These are phyloP conservation scores for Opisthocomus hoazin DNA, from an alignment of 2,113 vertebrate genomes.

Conservation along the genomic window DNA sequence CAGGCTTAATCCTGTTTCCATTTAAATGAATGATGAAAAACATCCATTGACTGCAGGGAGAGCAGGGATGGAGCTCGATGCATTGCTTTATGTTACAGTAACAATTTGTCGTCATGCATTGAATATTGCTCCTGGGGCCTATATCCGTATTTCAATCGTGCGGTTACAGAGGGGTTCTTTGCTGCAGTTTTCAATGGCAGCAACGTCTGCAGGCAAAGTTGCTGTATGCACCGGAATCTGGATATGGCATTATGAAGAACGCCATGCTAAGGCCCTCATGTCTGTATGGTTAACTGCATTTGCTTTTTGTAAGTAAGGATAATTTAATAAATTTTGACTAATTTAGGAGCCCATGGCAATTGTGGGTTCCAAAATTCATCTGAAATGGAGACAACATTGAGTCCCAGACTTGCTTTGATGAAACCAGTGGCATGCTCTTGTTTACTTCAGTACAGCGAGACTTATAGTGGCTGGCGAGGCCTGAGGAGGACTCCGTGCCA, in stretches of 20 bases:
- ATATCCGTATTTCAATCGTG: neutral
- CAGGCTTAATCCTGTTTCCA: conserved; percentile 22
- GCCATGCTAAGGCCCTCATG: rapidly evolving
- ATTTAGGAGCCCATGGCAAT: neutral
- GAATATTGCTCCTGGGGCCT: neutral
- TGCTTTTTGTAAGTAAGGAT: neutral
- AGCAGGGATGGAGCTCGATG: neutral
- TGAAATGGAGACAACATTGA: neutral
- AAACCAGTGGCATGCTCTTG: neutral
- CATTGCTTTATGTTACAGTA: neutral
- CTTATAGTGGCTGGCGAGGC: neutral
- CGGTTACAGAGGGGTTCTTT: neutral
- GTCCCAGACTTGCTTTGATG: neutral
- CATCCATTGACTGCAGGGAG: neutral
- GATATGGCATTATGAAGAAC: neutral
- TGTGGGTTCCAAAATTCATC: neutral
- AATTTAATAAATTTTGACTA: neutral
- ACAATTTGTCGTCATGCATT: neutral
- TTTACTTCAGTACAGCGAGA: neutral
- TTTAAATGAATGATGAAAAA: conserved; percentile 33
- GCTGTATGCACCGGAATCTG: neutral
- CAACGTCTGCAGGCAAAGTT: neutral
- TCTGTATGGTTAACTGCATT: neutral
- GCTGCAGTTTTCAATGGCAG: neutral
- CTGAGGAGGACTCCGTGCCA: neutral